Evolutionary conservation across 1,140 invertebrate genomes (phyloP).

Genomic region (Zaprionus lachaisei): DNA sequence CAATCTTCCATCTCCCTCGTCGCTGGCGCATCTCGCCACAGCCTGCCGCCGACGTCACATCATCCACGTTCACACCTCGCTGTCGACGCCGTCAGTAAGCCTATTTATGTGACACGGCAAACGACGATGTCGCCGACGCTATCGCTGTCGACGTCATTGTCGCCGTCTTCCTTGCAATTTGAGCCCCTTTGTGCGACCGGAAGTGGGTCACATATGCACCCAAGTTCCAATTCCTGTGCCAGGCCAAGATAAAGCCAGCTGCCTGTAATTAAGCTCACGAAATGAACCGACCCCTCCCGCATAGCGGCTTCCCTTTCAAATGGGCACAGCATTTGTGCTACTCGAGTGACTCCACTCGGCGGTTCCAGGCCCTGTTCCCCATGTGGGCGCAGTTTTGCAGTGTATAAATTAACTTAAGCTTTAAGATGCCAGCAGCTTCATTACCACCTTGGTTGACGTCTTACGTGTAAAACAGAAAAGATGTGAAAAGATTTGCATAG

Average conservation of each 20-base stretch:
- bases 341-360: slow-evolving; percentile 50
- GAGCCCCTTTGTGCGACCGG: slow-evolving; percentile 65
- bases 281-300: slow-evolving; percentile 16
- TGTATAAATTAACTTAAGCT: slow-evolving; percentile 72
- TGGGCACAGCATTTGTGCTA: slow-evolving; percentile 61
- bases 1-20: slow-evolving; percentile 43
- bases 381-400: neutral
- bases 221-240: slow-evolving; percentile 42
- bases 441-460: slow-evolving; percentile 19
- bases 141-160: neutral
- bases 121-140: slow-evolving; percentile 12
- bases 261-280: slow-evolving; percentile 73
- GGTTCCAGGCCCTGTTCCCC: neutral
- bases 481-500: neutral
- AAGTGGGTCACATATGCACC: slow-evolving; percentile 76
- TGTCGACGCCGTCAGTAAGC: slow-evolving; percentile 46
- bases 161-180: slow-evolving; percentile 56
- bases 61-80: slow-evolving; percentile 70
- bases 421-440: slow-evolving; percentile 45
- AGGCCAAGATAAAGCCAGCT: slow-evolving; percentile 64
- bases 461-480: neutral
- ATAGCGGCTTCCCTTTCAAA: slow-evolving; percentile 31
- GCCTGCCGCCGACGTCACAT: slow-evolving; percentile 15
- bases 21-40: slow-evolving; percentile 5
- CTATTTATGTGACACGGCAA: slow-evolving; percentile 62